Percentiles rank a stretch among this genome's conserved stretches.
Conservation (phyloP, 2,113 vertebrate genomes). For the Siniperca knerii region DNA sequence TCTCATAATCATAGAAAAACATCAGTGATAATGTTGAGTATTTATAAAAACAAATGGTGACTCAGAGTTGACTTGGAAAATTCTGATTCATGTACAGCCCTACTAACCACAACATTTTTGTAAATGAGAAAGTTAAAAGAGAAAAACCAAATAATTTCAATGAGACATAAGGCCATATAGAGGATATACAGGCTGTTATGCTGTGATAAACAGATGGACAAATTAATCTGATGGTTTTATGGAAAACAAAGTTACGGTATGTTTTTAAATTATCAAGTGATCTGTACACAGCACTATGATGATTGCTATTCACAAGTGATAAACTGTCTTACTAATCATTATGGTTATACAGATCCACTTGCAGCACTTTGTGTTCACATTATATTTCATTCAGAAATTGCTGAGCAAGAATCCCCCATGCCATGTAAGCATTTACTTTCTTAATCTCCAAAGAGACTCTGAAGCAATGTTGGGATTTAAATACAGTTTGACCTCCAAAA, state of each 20-base stretch:
- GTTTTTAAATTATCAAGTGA: conserved; percentile 1
- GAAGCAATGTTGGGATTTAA: conserved; percentile 14
- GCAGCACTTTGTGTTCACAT: conserved; percentile 23
- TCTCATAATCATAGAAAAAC: neutral
- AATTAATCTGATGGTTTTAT: neutral
- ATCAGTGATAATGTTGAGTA: neutral
- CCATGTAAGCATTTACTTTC: conserved; percentile 41
- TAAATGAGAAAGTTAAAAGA: neutral
- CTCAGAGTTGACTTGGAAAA: neutral
- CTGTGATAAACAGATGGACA: neutral
- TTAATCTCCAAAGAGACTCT: conserved; percentile 31
- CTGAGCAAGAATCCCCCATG: conserved; percentile 40
- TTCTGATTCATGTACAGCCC: no score
- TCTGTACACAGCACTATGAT: neutral
- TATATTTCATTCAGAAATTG: conserved; percentile 28
- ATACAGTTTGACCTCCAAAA: conserved; percentile 44
- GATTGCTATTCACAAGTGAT: neutral
- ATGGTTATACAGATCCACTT: conserved; percentile 8
- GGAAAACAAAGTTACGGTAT: neutral
- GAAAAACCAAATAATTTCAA: neutral
- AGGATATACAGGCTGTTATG: neutral
- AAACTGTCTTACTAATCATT: conserved; percentile 12
- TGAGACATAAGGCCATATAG: neutral
- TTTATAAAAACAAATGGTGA: neutral
- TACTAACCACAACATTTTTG: neutral